Percentiles rank a stretch among this genome's conserved stretches.
Evolutionary conservation across 2,888 invertebrate genomes (phyloP).

Genomic region (Seira musarum): DNA sequence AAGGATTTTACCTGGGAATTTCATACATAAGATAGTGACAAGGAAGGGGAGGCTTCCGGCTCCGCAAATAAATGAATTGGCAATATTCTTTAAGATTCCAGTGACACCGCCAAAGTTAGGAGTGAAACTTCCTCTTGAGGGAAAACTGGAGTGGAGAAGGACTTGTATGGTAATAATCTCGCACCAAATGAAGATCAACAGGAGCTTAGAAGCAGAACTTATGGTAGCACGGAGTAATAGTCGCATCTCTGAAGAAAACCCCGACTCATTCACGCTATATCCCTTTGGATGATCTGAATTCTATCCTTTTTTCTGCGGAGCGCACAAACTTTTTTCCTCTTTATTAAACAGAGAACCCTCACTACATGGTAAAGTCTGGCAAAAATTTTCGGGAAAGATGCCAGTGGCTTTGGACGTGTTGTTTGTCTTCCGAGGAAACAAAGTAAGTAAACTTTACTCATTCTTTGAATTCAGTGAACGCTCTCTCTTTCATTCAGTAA

Average conservation of each 20-base stretch:
- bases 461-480: background rate
- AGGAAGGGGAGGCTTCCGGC: constrained; percentile 43
- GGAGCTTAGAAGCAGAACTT: constrained; percentile 36
- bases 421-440: background rate
- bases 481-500: background rate
- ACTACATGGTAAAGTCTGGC: background rate
- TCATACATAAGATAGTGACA: constrained; percentile 50
- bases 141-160: background rate
- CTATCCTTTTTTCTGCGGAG: background rate
- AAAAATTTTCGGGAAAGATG: no score
- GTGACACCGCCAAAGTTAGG: background rate
- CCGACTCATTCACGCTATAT: no score
- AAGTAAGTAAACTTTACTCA: background rate
- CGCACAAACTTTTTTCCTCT: background rate
- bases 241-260: constrained; percentile 39
- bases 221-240: constrained; percentile 28
- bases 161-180: constrained; percentile 25
- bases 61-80: constrained; percentile 12
- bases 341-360: background rate
- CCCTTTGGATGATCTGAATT: no score
- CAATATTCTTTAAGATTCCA: background rate
- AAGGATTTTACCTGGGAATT: constrained; percentile 42
- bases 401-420: no score
- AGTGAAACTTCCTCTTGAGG: background rate
- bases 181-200: constrained; percentile 32